These are phyloP conservation scores for Pseudomyrmex dendroicus DNA, from an alignment of 1,140 invertebrate genomes.

Conservation along the genomic window DNA sequence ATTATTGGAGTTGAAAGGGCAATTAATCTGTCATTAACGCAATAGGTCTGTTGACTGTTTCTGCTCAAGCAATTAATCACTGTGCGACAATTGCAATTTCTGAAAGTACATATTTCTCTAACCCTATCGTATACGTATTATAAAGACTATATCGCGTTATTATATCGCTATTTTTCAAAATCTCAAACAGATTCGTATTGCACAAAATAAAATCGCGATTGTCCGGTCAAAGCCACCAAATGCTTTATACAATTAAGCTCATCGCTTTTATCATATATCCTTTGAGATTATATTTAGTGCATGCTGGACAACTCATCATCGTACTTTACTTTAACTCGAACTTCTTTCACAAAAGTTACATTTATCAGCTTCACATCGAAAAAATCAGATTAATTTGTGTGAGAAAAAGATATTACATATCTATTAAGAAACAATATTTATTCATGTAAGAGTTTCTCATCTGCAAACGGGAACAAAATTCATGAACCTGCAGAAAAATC, in stretches of 20 bases:
- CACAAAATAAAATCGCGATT: constrained; percentile 29
- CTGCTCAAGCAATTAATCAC: no score
- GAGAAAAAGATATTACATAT: background rate
- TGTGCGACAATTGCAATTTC: background rate
- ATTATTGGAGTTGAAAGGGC: constrained; percentile 36
- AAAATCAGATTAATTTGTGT: background rate
- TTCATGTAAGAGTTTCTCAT: background rate
- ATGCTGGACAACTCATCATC: background rate
- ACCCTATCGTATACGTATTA: background rate
- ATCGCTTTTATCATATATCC: background rate
- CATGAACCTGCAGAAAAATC: background rate
- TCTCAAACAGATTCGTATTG: background rate
- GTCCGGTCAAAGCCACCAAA: constrained; percentile 34
- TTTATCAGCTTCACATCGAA: background rate
- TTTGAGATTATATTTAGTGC: constrained; percentile 13
- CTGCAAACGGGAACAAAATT: background rate
- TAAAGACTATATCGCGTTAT: background rate
- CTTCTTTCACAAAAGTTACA: background rate
- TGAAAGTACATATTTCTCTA: background rate
- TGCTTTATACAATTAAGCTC: constrained; percentile 18
- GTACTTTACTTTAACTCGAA: constrained; percentile 10
- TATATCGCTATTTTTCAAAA: constrained; percentile 5
- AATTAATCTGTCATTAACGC: constrained; percentile 20
- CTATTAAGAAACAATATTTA: background rate
- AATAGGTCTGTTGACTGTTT: background rate